phyloP scores from a whole-genome alignment of 2,797 vertebrate species.

The Gallinago stenura region DNA sequence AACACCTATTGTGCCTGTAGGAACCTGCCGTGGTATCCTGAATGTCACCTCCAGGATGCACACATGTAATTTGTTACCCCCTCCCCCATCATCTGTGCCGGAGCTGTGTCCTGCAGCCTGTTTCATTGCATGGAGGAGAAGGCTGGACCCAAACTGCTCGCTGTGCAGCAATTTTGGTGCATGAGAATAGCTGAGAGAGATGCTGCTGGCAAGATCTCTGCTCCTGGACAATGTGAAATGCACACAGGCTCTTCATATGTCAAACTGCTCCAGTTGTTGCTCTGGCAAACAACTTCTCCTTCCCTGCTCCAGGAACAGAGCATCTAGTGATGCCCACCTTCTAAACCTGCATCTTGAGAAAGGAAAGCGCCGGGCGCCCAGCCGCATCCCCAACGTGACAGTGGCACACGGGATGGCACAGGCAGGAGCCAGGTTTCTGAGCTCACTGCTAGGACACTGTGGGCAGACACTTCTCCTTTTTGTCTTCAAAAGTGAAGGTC shows the following conservation, averaged over 20 bases:
- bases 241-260: neutral
- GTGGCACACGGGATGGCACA: accelerated
- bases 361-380: accelerated
- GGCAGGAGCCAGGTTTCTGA: neutral
- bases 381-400: accelerated
- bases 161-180: neutral
- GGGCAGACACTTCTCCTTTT: neutral
- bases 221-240: neutral
- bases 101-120: neutral
- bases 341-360: neutral
- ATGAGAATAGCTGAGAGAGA: neutral
- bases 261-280: neutral
- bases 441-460: neutral
- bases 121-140: neutral
- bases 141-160: neutral
- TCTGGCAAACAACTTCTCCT: neutral
- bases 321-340: neutral
- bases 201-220: neutral
- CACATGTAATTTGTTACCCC: neutral
- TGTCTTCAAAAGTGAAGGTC: neutral
- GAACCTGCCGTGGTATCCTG: neutral
- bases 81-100: neutral
- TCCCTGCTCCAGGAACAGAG: neutral
- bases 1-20: neutral
- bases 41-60: neutral